These are phyloP conservation scores for Hoplostethus mediterraneus DNA, from an alignment of 2,797 vertebrate genomes.

Conservation along the genomic window DNA sequence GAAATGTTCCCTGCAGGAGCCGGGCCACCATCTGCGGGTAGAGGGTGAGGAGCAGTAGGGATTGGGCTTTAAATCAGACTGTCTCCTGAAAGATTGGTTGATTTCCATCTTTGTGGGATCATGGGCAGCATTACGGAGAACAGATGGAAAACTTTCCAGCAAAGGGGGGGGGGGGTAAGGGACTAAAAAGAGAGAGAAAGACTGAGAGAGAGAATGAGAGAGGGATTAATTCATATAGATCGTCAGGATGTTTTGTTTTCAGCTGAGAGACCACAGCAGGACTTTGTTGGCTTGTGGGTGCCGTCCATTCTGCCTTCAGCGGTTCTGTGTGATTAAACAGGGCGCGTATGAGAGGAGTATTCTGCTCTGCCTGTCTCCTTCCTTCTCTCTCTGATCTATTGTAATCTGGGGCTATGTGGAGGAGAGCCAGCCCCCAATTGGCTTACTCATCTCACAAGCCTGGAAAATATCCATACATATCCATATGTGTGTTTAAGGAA, in stretches of 20 bases:
- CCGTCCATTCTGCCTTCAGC: conserved; percentile 42
- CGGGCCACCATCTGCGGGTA: conserved; percentile 63
- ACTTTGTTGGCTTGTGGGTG: conserved; percentile 37
- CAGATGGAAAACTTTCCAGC: conserved; percentile 75
- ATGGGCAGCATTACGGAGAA: conserved; percentile 63
- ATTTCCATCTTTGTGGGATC: conserved; percentile 72
- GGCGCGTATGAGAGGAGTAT: conserved; percentile 55
- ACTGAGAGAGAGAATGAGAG: conserved; percentile 25
- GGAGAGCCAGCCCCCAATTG: conserved; percentile 46
- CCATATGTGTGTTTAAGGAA: conserved; percentile 49
- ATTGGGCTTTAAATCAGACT: conserved; percentile 56
- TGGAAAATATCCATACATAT: conserved; percentile 55
- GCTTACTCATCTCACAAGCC: conserved; percentile 41
- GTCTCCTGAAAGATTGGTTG: conserved; percentile 58
- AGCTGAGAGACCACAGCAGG: conserved; percentile 42
- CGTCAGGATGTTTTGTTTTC: conserved; percentile 61
- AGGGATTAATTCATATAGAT: conserved; percentile 56
- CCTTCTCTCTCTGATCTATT: conserved; percentile 54
- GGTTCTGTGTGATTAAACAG: conserved; percentile 54
- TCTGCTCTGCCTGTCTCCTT: conserved; percentile 47
- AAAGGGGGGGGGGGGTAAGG: conserved; percentile 31
- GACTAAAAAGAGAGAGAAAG: conserved; percentile 12
- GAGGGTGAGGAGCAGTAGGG: conserved; percentile 33
- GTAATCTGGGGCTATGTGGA: conserved; percentile 51
- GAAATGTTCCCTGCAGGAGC: conserved; percentile 62